These are phyloP conservation scores for Tenrec ecaudatus DNA, from an alignment of 2,113 vertebrate genomes.

Conservation along the genomic window DNA sequence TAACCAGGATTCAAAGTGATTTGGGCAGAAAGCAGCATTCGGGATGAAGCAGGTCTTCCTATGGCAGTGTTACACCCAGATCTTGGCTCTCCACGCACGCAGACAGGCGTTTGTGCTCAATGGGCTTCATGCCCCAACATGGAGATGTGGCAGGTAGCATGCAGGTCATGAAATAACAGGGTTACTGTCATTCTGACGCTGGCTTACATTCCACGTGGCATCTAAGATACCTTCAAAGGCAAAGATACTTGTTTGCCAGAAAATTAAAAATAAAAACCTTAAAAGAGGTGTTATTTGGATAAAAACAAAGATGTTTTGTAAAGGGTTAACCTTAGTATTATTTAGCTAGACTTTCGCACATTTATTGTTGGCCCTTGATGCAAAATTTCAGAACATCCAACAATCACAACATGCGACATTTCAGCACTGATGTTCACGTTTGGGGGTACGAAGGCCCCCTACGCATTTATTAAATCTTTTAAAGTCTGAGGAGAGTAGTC, in stretches of 20 bases:
- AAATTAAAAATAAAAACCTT: background rate
- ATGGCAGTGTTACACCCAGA: background rate
- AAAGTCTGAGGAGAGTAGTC: no score
- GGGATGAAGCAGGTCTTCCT: background rate
- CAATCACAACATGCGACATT: background rate
- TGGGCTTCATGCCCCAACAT: background rate
- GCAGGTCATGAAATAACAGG: background rate
- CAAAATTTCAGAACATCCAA: conserved; percentile 43
- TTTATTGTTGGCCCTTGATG: conserved; percentile 23
- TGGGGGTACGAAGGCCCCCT: no score
- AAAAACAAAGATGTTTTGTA: background rate
- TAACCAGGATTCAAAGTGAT: conserved; percentile 42
- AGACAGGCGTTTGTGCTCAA: background rate
- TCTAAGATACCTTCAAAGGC: conserved; percentile 15
- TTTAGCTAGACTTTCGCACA: background rate
- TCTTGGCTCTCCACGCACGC: background rate
- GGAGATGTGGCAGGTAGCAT: background rate
- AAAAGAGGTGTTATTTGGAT: background rate
- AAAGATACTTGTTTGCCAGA: conserved; percentile 25
- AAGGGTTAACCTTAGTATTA: conserved; percentile 4
- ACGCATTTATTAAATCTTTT: no score
- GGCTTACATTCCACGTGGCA: background rate
- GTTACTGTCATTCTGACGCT: background rate
- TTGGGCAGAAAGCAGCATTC: background rate
- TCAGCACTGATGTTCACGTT: no score